phyloP scores from a whole-genome alignment of 2,888 invertebrate genomes.

The Trichogramma evanescens region DNA sequence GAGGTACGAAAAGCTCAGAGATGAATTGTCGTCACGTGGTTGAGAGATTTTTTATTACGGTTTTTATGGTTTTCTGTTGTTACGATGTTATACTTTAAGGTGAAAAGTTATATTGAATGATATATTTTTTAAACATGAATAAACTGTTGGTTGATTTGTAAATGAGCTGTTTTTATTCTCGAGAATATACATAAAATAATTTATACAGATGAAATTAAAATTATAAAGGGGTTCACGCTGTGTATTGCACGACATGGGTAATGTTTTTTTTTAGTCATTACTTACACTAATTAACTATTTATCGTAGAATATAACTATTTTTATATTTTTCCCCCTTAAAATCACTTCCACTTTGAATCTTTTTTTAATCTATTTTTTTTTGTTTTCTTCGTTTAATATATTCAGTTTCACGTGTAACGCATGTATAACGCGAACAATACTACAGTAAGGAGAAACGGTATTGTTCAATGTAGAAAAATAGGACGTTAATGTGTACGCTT shows the following conservation, averaged over 20 bases:
- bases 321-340: slow-evolving; percentile 15
- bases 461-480: slow-evolving; percentile 43
- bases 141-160: slow-evolving; percentile 20
- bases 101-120: no score
- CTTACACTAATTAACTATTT: slow-evolving; percentile 18
- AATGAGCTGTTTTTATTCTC: slow-evolving; percentile 34
- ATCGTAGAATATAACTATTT: slow-evolving; percentile 28
- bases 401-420: slow-evolving; percentile 6
- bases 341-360: slow-evolving; percentile 7
- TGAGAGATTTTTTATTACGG: background rate
- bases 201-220: slow-evolving; percentile 34
- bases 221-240: slow-evolving; percentile 25
- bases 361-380: slow-evolving; percentile 5
- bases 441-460: slow-evolving; percentile 21
- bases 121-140: no score
- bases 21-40: slow-evolving; percentile 27
- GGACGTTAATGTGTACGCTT: slow-evolving; percentile 26
- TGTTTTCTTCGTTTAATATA: slow-evolving; percentile 3
- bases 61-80: no score
- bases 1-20: slow-evolving; percentile 53
- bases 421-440: slow-evolving; percentile 20
- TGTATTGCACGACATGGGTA: slow-evolving; percentile 30
- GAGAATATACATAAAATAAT: slow-evolving; percentile 36
- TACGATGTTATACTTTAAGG: no score
- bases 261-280: slow-evolving; percentile 11